Base-by-base conservation (phyloP, 2,113 vertebrate species). In the Boleophthalmus pectinirostris region DNA sequence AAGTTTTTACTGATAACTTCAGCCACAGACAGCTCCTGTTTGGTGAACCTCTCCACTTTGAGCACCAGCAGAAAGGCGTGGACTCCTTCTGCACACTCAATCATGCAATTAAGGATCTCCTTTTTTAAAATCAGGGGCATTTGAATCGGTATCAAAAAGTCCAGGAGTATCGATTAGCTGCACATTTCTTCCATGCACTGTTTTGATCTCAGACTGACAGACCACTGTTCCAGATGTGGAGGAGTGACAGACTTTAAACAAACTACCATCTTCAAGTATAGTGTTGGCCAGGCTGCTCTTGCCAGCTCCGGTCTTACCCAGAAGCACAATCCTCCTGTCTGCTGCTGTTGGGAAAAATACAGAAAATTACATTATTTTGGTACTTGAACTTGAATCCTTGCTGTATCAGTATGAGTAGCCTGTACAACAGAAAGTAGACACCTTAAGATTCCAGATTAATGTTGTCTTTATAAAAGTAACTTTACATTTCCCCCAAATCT, bases 161-260 rank as follows among this genome's bases (percentile, higher is more conserved):
- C 81, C 81, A 10, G 77, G 81, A 4, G 81, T 80, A 47, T 83
- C 77, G 3, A 83, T 23, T 5, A 83, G 18, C 5, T 24, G 45
- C 24, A 80, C 8, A 1, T 45, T 20, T 14, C 33, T 66, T 1
- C 74, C 74, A 0, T 60, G 11, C 8, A 78, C 24, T 15, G 5
- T 16, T 47, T 16, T 66, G 56, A 25, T 18, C 38, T 38, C 5
- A 20, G 56, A 6, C 49, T 0, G 0, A 61, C 73, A 76, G 5
- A 0, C 0, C 21, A 7, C 20, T 45, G 81, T 60, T 11, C n/a
- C 67, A 5, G 75, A 75, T 5, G 3, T 15, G 0, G 73, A 0
- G 12, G 20, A 0, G 29, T 69, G 60, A 2, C 21, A 33, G 21
- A 51, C 24, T 0, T 20, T 24, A 21, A 80, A 82, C 2, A 38